Evolutionary conservation across 2,113 vertebrate species (phyloP).

Genomic region (Canis aureus): DNA sequence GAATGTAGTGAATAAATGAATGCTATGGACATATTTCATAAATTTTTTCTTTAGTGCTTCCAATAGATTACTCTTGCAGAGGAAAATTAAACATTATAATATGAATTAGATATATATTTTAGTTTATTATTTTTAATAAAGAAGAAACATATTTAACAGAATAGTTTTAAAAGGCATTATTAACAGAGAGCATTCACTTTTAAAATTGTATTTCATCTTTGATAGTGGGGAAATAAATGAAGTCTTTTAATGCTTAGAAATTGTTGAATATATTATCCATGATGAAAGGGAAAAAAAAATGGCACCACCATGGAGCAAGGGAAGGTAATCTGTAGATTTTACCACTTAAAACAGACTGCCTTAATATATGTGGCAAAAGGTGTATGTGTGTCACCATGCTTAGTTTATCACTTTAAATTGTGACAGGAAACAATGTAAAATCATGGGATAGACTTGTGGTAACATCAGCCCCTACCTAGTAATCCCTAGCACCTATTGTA

Average conservation of each 20-base stretch:
- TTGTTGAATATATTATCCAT: neutral
- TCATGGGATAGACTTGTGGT: neutral
- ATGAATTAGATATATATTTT: neutral
- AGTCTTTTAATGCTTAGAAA: neutral
- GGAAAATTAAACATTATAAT: neutral
- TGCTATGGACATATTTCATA: neutral
- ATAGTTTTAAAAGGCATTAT: neutral
- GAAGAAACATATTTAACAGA: neutral
- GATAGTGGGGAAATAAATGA: neutral
- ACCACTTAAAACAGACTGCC: neutral
- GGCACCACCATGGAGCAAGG: neutral
- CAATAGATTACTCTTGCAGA: neutral
- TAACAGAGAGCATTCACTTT: neutral
- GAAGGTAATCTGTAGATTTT: neutral
- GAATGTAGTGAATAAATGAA: neutral
- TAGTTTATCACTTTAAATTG: neutral
- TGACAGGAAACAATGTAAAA: neutral
- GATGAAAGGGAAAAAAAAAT: neutral
- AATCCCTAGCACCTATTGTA: neutral
- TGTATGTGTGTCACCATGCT: neutral
- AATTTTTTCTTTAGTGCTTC: neutral
- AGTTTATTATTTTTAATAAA: neutral
- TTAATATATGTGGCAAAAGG: neutral
- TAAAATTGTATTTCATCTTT: neutral
- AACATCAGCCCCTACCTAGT: neutral